Base-by-base conservation (phyloP, 2,888 invertebrate genomes). In the Melangyna quadrimaculata region DNA sequence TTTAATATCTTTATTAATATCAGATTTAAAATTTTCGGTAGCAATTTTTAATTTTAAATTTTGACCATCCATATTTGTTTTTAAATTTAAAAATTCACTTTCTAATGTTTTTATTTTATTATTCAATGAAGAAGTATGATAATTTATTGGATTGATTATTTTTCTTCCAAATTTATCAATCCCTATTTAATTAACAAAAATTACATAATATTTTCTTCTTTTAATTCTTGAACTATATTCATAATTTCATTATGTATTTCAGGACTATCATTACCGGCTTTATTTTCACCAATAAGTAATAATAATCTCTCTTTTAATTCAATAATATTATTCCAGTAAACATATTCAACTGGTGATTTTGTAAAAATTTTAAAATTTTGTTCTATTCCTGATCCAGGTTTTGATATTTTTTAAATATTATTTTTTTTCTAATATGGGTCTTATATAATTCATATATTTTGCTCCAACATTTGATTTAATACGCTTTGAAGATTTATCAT, bases 391-490 rank as follows among this genome's bases (percentile, higher is more conserved):
- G 53, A 37, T 35, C 35, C 35, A 12, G 12, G 10, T 35, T 35
- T 35, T 35, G 12, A 10, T 3, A 12, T 35, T 12, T 35, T 35
- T 35, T 12, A 12, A 35, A 35, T 35, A 2, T 35, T 12, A 12
- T 35, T 35, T 35, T n/a, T 65, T 19, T 65, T n/a, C 10, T 48
- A 65, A 45, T 45, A 22, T n/a, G 14, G 51, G 51, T 67, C 9
- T 67, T 51, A 67, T 67, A 51, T 67, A 67, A 67, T 67, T 51
- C 48, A 65, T 65, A 48, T 51, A 67, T 67, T 51, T 51, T 51
- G 3, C 0, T 35, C 48, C 32, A 17, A 14, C 10, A 59, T 59
- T 32, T 17, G 57, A 32, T 32, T 59, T 59, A 3, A 29, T 29
- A 32, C 9, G 1, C 9, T 32, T 32, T 32, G 32, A 32, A 32